Evolutionary conservation across 2,797 vertebrate species (phyloP).

Genomic region (Fistularia tabacaria): DNA sequence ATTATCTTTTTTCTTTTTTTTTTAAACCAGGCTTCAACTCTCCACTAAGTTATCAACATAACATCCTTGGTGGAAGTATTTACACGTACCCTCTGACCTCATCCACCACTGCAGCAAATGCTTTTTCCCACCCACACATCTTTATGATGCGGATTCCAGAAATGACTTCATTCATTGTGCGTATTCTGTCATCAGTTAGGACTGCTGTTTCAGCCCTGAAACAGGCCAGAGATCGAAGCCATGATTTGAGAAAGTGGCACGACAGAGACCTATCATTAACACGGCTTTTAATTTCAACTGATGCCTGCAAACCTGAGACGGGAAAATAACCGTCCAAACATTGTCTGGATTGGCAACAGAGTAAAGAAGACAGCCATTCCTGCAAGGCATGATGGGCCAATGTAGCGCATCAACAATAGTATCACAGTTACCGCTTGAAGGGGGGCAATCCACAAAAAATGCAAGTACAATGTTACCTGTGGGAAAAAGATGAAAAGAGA

Average conservation of each 20-base stretch:
- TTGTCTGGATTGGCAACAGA: constrained; percentile 83
- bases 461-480: constrained; percentile 90
- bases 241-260: too few species aligned
- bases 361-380: constrained; percentile 87
- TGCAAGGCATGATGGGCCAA: constrained; percentile 89
- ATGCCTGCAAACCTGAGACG: constrained; percentile 72
- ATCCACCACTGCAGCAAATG: constrained; percentile 83
- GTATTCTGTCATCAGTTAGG: constrained; percentile 86
- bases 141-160: constrained; percentile 94
- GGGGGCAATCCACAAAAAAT: constrained; percentile 91
- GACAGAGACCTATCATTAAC: too few species aligned
- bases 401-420: constrained; percentile 83
- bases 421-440: constrained; percentile 84
- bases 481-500: constrained; percentile 18
- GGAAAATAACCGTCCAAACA: constrained; percentile 84
- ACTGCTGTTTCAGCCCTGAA: constrained; percentile 84
- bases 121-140: constrained; percentile 96
- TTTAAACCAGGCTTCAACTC: too few species aligned
- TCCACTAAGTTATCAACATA: too few species aligned
- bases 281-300: not conserved
- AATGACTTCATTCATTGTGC: constrained; percentile 96
- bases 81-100: constrained; percentile 81
- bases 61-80: not conserved
- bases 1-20: too few species aligned
- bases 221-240: not conserved